A percentile compares a stretch with the other conserved stretches of the same genome.
phyloP scores from a whole-genome alignment of 1,140 invertebrate species.

The Drosophila triauraria region DNA sequence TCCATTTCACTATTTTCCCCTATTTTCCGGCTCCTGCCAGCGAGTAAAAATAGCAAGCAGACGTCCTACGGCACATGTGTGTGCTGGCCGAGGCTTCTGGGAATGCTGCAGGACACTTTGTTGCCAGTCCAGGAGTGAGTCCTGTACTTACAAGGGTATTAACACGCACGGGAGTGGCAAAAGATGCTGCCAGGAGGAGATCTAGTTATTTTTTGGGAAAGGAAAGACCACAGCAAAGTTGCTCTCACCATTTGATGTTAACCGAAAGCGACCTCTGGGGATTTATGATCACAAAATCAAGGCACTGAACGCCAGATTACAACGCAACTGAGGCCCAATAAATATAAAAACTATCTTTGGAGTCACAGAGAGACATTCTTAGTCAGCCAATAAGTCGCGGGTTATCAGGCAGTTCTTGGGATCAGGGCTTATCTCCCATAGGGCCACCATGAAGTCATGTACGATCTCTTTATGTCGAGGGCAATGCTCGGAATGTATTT shows the following conservation, averaged over 20 bases:
- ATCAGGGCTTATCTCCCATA: conserved; percentile 25
- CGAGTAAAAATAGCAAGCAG: conserved; percentile 61
- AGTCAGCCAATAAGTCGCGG: neutral
- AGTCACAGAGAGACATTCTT: conserved; percentile 1
- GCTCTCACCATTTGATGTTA: neutral
- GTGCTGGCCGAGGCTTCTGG: conserved; percentile 31
- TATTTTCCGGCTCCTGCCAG: conserved; percentile 25
- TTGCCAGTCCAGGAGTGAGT: conserved; percentile 27
- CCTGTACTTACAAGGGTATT: conserved; percentile 39
- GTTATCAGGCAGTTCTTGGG: conserved; percentile 13
- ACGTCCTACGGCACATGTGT: conserved; percentile 28
- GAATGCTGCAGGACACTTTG: conserved; percentile 34
- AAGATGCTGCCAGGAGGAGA: neutral
- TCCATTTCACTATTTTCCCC: conserved; percentile 73
- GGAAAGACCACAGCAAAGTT: neutral
- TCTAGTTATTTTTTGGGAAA: neutral
- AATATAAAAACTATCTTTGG: conserved; percentile 5
- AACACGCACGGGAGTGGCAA: conserved; percentile 1
- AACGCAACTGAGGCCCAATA: neutral
- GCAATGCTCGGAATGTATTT: conserved; percentile 43
- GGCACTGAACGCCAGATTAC: neutral
- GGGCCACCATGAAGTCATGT: conserved; percentile 44
- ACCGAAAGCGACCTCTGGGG: neutral
- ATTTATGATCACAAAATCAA: neutral
- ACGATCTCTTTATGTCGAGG: conserved; percentile 8